Evolutionary conservation across 2,797 vertebrate genomes (phyloP), one percentile per base, ranked within the genome.

Genomic region (Buceros bicornis): DNA sequence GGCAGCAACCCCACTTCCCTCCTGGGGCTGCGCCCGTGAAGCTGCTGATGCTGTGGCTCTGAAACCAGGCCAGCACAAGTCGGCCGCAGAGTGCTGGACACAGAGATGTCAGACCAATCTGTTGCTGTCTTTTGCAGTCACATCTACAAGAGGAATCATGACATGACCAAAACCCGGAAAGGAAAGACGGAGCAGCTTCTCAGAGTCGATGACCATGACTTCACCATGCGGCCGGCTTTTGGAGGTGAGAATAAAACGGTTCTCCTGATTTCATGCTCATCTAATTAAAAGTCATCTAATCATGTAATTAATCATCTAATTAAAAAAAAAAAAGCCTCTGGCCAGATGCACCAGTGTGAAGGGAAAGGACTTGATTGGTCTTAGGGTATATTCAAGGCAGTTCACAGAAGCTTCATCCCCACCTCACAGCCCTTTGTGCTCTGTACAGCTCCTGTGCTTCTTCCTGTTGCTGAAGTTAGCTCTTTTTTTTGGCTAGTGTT

Each of bases 141-240:
- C 54, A 91, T 98, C 51, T 97, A 98, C 15, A 99, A 98, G 97
- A 99, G 98, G 97, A 98, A 98, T n/a, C 90, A 94, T 0, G 99
- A 99, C 71, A 43, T 98, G 92, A 99, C 99, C 89, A 99, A 99
- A 98, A 90, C 95, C 33, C 91, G 87, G 70, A 98, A 95, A 88
- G 97, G 98, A 95, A 99, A 98, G 97, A 98, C 98, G 0, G 98
- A 98, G 85, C 99, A 99, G n/a, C 98, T 99, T 13, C 98, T 99
- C 82, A 98, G 98, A 57, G 99, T 99, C 0, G 98, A 99, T 0
- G 98, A 99, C 45, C 99, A 99, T 1, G 99, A 99, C 96, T 99
- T 99, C 97, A 99, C 98, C 95, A 99, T 99, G 99, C 98, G 99
- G 87, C 99, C 99, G 0, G 99, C 99, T 65, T 99, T 99, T 45